Evolutionary conservation across 2,797 vertebrate species (phyloP).

Genomic region (Mormyrus hasselquistii): DNA sequence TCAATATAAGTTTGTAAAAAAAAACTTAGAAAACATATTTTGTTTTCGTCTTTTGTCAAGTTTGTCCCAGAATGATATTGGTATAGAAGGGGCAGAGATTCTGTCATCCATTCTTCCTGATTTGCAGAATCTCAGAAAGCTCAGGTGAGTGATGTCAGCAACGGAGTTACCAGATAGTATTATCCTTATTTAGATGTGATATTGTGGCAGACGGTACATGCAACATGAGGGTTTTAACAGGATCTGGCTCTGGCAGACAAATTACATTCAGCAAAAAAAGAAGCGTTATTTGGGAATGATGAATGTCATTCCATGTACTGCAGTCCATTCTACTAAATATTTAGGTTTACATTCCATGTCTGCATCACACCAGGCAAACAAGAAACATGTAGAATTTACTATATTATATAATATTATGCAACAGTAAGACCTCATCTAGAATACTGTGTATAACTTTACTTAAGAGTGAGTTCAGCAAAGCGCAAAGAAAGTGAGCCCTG

Average conservation of each 20-base stretch:
- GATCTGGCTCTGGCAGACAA: neutral
- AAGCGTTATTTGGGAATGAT: neutral
- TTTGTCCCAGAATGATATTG: slow-evolving; percentile 62
- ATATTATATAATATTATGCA: neutral
- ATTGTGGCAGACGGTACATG: neutral
- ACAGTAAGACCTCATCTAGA: neutral
- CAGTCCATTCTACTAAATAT: neutral
- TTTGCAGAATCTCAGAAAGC: slow-evolving; percentile 60
- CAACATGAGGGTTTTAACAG: neutral
- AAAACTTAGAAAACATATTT: neutral
- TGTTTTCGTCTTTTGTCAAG: slow-evolving; percentile 48
- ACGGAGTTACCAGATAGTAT: neutral
- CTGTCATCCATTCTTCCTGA: slow-evolving; percentile 52
- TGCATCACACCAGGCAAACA: neutral
- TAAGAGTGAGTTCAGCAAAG: neutral
- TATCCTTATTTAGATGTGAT: neutral
- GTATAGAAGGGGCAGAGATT: slow-evolving; percentile 44
- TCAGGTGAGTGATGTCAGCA: slow-evolving; percentile 57
- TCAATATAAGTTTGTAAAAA: neutral
- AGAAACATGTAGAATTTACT: neutral
- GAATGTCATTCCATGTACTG: neutral
- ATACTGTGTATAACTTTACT: neutral
- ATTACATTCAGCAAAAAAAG: neutral
- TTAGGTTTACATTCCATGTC: neutral
- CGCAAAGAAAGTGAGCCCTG: neutral